These are phyloP conservation scores for Salminus brasiliensis DNA, from an alignment of 2,113 vertebrate species.

Conservation along the genomic window DNA sequence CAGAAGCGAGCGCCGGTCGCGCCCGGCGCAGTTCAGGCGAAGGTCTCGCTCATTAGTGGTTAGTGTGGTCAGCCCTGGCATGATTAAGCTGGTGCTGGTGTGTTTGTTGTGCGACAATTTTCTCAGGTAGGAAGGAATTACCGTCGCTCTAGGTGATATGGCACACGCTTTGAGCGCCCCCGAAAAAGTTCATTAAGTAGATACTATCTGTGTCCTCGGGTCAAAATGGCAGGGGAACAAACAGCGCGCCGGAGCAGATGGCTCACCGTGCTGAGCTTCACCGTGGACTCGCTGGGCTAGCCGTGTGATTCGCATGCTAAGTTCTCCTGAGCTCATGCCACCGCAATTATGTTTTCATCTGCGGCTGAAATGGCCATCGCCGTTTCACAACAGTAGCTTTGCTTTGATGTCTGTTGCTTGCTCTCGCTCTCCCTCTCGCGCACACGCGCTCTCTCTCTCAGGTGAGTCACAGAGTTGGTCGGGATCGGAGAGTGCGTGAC, in stretches of 20 bases:
- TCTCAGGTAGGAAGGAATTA: constrained; percentile 59
- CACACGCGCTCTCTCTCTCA: constrained; percentile 17
- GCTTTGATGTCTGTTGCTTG: constrained; percentile 44
- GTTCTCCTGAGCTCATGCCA: constrained; percentile 29
- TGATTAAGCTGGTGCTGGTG: constrained; percentile 52
- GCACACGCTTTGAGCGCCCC: constrained; percentile 61
- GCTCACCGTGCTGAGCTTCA: constrained; percentile 32
- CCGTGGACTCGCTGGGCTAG: constrained; percentile 37
- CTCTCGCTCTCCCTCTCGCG: constrained; percentile 15
- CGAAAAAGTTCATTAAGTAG: constrained; percentile 70
- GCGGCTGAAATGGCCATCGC: constrained; percentile 48
- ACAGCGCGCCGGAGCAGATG: constrained; percentile 68
- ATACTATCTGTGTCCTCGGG: constrained; percentile 71
- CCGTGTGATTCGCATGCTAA: constrained; percentile 27
- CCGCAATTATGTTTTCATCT: constrained; percentile 45
- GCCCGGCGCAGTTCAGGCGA: constrained; percentile 49
- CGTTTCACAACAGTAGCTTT: constrained; percentile 53
- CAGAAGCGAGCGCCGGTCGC: background rate
- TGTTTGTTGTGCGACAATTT: constrained; percentile 66
- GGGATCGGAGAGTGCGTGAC: constrained; percentile 38
- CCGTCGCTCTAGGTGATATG: constrained; percentile 63
- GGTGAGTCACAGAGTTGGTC: constrained; percentile 37
- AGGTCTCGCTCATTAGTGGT: constrained; percentile 61
- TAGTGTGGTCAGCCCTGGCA: constrained; percentile 61
- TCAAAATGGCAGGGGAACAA: constrained; percentile 57